Evolutionary conservation across 2,888 invertebrate genomes (phyloP), one percentile per base, ranked within the genome.

Genomic region (Hermaeophaga mercurialis): DNA sequence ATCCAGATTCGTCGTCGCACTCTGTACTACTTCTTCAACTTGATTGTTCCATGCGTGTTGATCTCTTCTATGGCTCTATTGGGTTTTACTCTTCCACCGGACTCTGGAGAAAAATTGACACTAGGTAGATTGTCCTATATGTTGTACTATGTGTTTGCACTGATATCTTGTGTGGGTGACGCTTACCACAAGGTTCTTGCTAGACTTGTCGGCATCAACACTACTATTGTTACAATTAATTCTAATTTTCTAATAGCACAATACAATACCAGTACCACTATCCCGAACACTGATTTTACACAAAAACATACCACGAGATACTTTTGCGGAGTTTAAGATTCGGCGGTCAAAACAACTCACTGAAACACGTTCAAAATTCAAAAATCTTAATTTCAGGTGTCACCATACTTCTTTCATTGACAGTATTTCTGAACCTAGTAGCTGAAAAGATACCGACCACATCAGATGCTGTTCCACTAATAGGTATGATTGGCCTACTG

Each of bases 11-110:
- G 97, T 69, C 85, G 98, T 76, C 85, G 97, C 74, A 97, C 97
- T 45, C 84, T 98, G 73, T 98, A 97, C 85, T 98, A 98, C 84
- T 96, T 96, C 83, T 96, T 98, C 87, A 99, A 99, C 84, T 88
- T 99, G 80, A 97, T 99, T 80, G 95, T 98, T 75, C 99, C 98
- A 69, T 97, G 97, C 80, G 94, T 98, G 75, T 88, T 99, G 74
- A 98, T 99, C 78, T 95, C 97, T 64, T 95, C 96, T 69, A 96
- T 98, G 94, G 96, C 97, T 69, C 87, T 99, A 69, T 85, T 99
- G 73, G 96, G 97, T 68, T 99, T 99, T 84, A 95, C 96, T 66
- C 84, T 99, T 76, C 98, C 99, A 66, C 97, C 97, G 59, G 98
- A 99, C 78, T 94, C 95, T 44, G 96, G 96, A 71, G 96, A 96